Base-by-base conservation (phyloP, 2,113 vertebrate genomes). In the Barnardius zonarius region DNA sequence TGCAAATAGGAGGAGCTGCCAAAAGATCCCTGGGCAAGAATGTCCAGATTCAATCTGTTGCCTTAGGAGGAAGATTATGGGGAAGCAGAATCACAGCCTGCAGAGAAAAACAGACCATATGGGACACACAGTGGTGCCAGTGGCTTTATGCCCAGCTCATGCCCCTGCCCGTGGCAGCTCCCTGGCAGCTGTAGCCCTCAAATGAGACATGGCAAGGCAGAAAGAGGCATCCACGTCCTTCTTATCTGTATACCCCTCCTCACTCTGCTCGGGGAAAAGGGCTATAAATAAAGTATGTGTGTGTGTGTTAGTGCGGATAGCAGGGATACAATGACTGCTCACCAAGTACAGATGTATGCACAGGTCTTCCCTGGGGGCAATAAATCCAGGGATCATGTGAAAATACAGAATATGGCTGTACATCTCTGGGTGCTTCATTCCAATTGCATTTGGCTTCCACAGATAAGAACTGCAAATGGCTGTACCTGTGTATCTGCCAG, bases 1-100 rank as follows among this genome's bases (percentile, higher is more conserved):
- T 86, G 55, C 72, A 78, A 70, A 78, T 46, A 80, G 55, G 30
- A 57, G 39, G 23, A 83, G 14, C 33, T 96, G 93, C 94, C 93
- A 96, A 72, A 92, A 95, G 72, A 94, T 78, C 85, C 61, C 68
- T 61, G 64, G 93, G 90, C 83, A 96, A 93, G 84, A 94, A 73
- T 84, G 81, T 79, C 89, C 95, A 85, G 52, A 79, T 88, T 92
- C 81, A 91, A 76, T 93, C 89, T 95, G 95, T 84, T 88, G 61
- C 86, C 83, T 95, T 84, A 52, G 39, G 83, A 95, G 49, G 83
- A 66, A 87, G 74, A 82, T 72, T 82, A 79, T 44, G 78, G 39
- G 52, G 57, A 95, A 81, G 74, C 62, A 88, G 44, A 91, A 72
- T 68, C 66, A 64, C 33, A 93, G 91, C 66, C 84, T 79, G 80